Conservation (phyloP, 1,140 invertebrate species). For the Trichogramma pretiosum region DNA sequence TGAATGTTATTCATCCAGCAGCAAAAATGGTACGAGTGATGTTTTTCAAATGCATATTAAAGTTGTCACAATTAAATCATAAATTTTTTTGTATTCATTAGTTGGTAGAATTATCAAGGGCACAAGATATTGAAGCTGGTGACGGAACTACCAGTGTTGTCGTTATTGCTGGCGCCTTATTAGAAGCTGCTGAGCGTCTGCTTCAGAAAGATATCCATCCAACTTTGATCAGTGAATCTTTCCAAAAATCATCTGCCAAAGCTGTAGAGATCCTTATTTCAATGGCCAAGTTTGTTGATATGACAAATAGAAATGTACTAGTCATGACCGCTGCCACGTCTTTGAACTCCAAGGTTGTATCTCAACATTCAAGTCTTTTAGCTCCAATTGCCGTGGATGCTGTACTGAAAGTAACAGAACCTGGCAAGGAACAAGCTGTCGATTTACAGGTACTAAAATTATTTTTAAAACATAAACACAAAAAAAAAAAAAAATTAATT, state of each 20-base stretch:
- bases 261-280: conserved; percentile 77
- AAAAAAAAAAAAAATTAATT: background rate
- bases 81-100: conserved; percentile 40
- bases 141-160: conserved; percentile 98
- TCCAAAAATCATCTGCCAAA: conserved; percentile 81
- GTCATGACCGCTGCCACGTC: conserved; percentile 94
- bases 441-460: conserved; percentile 56
- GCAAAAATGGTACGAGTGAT: conserved; percentile 84
- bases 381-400: conserved; percentile 96
- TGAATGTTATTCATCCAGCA: conserved; percentile 97
- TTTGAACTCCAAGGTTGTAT: conserved; percentile 98
- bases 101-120: conserved; percentile 95
- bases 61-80: background rate
- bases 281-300: conserved; percentile 81
- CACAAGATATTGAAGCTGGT: conserved; percentile 98
- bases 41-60: background rate
- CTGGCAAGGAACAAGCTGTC: conserved; percentile 52
- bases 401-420: conserved; percentile 73
- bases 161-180: conserved; percentile 86
- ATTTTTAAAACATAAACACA: background rate
- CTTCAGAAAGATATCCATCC: conserved; percentile 94
- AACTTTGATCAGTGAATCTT: conserved; percentile 93
- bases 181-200: conserved; percentile 91
- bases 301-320: conserved; percentile 79
- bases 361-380: conserved; percentile 89